Conservation (phyloP, 2,888 invertebrate genomes). For the Dioctria rufipes region DNA sequence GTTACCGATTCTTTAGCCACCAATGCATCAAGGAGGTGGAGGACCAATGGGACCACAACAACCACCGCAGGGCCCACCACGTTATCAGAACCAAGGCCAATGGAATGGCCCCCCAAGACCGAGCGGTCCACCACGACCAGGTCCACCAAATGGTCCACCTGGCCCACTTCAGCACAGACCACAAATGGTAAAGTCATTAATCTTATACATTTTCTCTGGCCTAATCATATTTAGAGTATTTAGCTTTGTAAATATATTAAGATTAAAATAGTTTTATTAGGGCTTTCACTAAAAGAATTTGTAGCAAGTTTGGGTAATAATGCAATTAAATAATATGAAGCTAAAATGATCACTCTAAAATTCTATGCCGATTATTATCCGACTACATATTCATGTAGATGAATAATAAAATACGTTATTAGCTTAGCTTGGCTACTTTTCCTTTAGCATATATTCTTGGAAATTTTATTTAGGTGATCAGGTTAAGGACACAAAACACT, state of each 20-base stretch:
- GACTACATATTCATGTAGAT: neutral
- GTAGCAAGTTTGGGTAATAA: constrained; percentile 8
- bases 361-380: too few relatives aligned
- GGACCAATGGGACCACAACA: constrained; percentile 72
- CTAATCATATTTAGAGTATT: constrained; percentile 37
- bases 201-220: constrained; percentile 43
- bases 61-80: constrained; percentile 75
- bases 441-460: neutral
- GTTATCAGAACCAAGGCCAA: constrained; percentile 71
- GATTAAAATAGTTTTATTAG: constrained; percentile 20
- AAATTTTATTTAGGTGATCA: neutral
- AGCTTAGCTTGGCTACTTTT: neutral
- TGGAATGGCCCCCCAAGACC: constrained; percentile 72
- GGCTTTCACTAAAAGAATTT: constrained; percentile 10
- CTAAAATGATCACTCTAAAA: too few relatives aligned
- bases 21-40: constrained; percentile 74
- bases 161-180: constrained; percentile 75
- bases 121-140: constrained; percentile 73
- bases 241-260: constrained; percentile 10
- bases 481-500: neutral
- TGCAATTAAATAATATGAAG: neutral
- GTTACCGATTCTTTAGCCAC: constrained; percentile 68
- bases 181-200: constrained; percentile 73
- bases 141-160: constrained; percentile 72
- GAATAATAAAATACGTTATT: neutral